phyloP scores from a whole-genome alignment of 2,888 invertebrate species.

The Patella pellucida region DNA sequence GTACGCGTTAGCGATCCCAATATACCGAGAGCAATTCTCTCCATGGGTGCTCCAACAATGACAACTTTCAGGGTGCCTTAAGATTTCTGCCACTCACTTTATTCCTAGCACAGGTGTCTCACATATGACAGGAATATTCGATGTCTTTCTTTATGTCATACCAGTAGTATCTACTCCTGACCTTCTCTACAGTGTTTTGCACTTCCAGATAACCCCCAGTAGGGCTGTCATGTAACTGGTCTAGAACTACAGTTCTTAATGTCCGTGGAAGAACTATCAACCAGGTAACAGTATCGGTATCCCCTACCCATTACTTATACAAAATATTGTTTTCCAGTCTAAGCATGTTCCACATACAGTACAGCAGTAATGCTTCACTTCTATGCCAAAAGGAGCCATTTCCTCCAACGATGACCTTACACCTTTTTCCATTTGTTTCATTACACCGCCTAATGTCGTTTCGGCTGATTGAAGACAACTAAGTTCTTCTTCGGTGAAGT shows the following conservation, averaged over 20 bases:
- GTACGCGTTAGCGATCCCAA: no score
- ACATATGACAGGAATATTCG: background rate
- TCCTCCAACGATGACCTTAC: background rate
- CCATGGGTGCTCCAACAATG: no score
- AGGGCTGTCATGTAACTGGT: background rate
- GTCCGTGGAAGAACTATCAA: background rate
- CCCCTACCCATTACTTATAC: background rate
- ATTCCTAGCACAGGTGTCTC: no score
- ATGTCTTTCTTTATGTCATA: background rate
- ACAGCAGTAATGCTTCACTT: background rate
- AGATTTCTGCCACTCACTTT: no score
- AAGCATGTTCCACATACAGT: background rate
- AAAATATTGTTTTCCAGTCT: background rate
- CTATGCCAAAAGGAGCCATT: background rate
- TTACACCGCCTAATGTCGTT: no score
- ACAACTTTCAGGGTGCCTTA: no score
- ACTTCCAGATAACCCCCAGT: background rate
- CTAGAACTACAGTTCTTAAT: background rate
- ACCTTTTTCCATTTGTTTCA: no score
- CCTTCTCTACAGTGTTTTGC: background rate
- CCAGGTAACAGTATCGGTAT: background rate
- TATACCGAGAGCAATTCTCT: no score
- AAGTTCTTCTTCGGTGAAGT: no score
- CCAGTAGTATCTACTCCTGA: background rate
- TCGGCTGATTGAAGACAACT: no score